Evolutionary conservation across 2,113 vertebrate genomes (phyloP).

Genomic region (Leuciscus idus): DNA sequence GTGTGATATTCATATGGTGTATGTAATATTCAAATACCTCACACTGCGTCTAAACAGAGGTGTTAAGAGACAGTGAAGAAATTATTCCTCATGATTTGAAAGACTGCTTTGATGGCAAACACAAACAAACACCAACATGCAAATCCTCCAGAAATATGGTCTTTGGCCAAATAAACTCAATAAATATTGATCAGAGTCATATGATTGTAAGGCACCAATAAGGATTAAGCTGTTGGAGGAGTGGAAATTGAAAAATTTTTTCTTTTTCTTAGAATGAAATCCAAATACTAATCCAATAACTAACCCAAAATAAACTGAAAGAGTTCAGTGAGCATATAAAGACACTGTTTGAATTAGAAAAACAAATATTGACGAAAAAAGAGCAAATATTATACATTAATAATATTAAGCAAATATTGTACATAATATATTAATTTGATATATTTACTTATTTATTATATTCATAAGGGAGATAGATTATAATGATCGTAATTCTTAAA

Average conservation of each 20-base stretch:
- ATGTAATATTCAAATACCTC: not conserved
- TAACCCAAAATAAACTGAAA: not conserved
- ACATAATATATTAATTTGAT: not conserved
- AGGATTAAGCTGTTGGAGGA: not conserved
- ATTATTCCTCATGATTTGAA: not conserved
- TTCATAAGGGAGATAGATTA: not conserved
- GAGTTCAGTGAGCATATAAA: not conserved
- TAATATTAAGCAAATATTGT: not conserved
- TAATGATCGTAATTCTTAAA: not conserved
- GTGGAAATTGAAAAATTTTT: not conserved
- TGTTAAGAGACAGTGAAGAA: not conserved
- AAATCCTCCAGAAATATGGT: not conserved
- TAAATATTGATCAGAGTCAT: constrained; percentile 5
- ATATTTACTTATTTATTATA: not conserved
- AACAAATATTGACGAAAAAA: not conserved
- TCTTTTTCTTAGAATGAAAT: not conserved
- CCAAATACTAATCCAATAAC: not conserved
- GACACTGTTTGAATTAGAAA: not conserved
- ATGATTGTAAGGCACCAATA: not conserved
- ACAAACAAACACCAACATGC: not conserved
- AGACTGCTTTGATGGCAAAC: not conserved
- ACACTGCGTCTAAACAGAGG: not conserved
- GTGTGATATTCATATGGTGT: not conserved
- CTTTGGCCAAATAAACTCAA: not conserved
- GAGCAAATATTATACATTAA: not conserved